Conservation (phyloP, 2,888 invertebrate species). For the Lasioglossum oenotherae region DNA sequence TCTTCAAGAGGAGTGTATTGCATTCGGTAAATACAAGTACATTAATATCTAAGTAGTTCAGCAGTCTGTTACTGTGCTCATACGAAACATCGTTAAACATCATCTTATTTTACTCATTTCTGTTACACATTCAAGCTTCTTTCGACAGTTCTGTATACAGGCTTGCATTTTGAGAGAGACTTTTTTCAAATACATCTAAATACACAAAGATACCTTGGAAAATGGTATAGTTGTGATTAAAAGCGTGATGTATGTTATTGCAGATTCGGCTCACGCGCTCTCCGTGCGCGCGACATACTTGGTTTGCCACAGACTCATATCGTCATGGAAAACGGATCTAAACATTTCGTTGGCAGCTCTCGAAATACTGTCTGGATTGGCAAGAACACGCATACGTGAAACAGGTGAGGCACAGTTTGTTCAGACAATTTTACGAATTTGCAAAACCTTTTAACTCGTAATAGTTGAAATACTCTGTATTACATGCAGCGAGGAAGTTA, state of each 20-base stretch:
- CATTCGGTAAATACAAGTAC: constrained; percentile 82
- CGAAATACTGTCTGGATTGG: constrained; percentile 95
- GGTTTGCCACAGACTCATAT: constrained; percentile 97
- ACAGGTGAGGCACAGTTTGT: constrained; percentile 88
- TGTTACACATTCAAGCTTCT: constrained; percentile 39
- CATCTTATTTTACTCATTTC: constrained; percentile 58
- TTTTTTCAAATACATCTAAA: constrained; percentile 9
- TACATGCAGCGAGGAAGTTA: constrained; percentile 85
- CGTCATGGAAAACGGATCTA: constrained; percentile 97
- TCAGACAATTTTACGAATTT: neutral
- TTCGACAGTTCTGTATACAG: constrained; percentile 38
- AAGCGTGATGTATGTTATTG: constrained; percentile 63
- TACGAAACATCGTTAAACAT: constrained; percentile 42
- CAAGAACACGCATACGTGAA: constrained; percentile 94
- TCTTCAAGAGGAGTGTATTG: constrained; percentile 83
- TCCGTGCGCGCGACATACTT: constrained; percentile 97
- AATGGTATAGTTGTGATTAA: neutral
- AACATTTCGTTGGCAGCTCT: constrained; percentile 97
- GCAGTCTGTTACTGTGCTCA: constrained; percentile 45
- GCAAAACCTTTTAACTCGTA: constrained; percentile 21
- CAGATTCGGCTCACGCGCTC: constrained; percentile 94
- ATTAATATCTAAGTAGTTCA: constrained; percentile 59
- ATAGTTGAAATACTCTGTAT: constrained; percentile 52
- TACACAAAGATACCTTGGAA: neutral
- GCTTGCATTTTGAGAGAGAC: constrained; percentile 47